Evolutionary conservation across 2,113 vertebrate genomes (phyloP).

Genomic region (Blennius ocellaris): DNA sequence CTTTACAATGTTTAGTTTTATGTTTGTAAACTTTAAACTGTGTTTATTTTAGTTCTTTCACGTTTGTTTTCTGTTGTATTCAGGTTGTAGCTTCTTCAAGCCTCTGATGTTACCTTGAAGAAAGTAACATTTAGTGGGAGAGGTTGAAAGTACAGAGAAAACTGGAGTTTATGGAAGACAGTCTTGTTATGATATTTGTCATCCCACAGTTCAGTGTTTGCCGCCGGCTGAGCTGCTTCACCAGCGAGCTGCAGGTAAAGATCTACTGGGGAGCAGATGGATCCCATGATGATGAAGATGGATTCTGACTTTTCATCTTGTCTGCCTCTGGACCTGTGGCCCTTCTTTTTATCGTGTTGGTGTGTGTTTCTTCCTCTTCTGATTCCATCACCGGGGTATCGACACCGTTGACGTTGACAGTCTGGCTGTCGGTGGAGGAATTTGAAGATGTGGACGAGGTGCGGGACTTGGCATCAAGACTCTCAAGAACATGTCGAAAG

Average conservation of each 20-base stretch:
- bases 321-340: constrained; percentile 28
- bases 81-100: background rate
- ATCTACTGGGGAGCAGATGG: background rate
- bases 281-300: constrained; percentile 15
- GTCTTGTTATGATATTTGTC: constrained; percentile 1
- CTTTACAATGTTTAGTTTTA: background rate
- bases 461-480: constrained; percentile 85
- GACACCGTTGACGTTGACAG: constrained; percentile 80
- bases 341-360: constrained; percentile 63
- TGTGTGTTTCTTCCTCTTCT: constrained; percentile 81
- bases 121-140: background rate
- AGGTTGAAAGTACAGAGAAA: constrained; percentile 2
- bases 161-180: constrained; percentile 26
- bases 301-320: constrained; percentile 27
- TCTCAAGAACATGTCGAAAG: constrained; percentile 77
- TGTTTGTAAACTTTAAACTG: background rate
- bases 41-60: background rate
- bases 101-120: background rate
- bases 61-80: background rate
- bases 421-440: constrained; percentile 89
- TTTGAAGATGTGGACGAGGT: constrained; percentile 90
- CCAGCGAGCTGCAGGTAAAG: background rate
- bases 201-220: constrained; percentile 7
- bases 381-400: constrained; percentile 88
- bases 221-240: background rate